Base-by-base conservation (phyloP, 2,113 vertebrate species). In the Channa maculata region DNA sequence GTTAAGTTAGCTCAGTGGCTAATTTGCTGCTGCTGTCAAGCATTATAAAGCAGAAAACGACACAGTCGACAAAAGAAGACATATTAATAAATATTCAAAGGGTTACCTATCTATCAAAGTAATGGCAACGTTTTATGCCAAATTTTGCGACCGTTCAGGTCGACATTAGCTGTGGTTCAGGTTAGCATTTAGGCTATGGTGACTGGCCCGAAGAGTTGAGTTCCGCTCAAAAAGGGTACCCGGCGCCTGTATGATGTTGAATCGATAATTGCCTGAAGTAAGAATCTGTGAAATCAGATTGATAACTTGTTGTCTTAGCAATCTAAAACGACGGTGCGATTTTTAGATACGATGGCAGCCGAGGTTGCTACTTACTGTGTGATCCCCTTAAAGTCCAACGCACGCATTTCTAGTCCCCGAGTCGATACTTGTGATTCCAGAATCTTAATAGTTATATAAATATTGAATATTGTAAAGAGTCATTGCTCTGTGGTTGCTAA, bases 1-100 rank as follows among this genome's bases (percentile, higher is more conserved):
- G 91, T 91, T 92, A 89, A 86, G 90, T 84, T 92, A 89, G 91
- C 89, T 80, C 51, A 33, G 34, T 59, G 63, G 86, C 83, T 91
- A 83, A 63, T 75, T 46, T 49, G 50, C 57, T 53, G 39, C 39
- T 33, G 2, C 33, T 71, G 52, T 65, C 24, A 53, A 52, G 45
- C 24, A 11, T 6, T 2, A 38, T 71, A 13, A 34, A 4, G 14
- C 38, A 9, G 5, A 39, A 58, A n/a, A 53, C 39, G 36, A 57
- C 2, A 8, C 3, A 9, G 2, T 45, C 4, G 2, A 6, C n/a
- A 6, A 6, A 3, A 2, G 11, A 1, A 13, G 0, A 7, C 1
- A 3, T 6, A 14, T 1, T 0, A 3, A 33, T 1, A 7, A 38
- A 54, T 1, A 2, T 15, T 1, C 3, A 57, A 1, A 0, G 1